Base-by-base conservation (phyloP, 2,888 invertebrate species). In the Pogonocherus hispidulus region DNA sequence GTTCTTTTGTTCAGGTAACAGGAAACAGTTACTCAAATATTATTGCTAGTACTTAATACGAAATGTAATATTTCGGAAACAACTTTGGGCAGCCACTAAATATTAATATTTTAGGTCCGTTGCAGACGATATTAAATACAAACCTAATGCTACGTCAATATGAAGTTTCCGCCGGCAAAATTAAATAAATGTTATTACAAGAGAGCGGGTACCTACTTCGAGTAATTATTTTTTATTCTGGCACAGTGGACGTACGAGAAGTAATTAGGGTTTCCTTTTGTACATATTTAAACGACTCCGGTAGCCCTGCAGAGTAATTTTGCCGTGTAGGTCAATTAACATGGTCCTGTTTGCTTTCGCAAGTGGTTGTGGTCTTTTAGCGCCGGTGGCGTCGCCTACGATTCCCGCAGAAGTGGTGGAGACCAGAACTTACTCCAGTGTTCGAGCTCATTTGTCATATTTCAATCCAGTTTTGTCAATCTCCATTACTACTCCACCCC, bases 251-350 rank as follows among this genome's bases (percentile, higher is more conserved):
- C 44, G 22, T 35, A 44, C 14, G 54, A 63, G 41, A 67, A 67
- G 67, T 63, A 63, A 67, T 67, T 67, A 67, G 63, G 52, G 52
- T 62, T 62, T 63, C 63, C 67, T 63, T 67, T 67, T 67, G 64
- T 68, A 59, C 62, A 44, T 59, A 64, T 64, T 59, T 64, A 20
- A 56, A 27, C 44, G 22, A 32, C 46, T 35, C 56, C 68, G 27
- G 52, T 49, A 51, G 59, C 59, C 23, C n/a, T n/a, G n/a, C n/a
- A n/a, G 64, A 54, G 64, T 44, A 64, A 64, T 68, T 64, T 64
- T n/a, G 44, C 32, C 59, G 54, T 52, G 49, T 52, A 60, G 49
- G 64, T 44, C 69, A 69, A 69, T 69, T 69, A 69, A 65, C 64
- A 51, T 65, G 54, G 44, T 22, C 60, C 32, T 69, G 60, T 69